A percentile compares a stretch with the other conserved stretches of the same genome.
Conservation (phyloP, 2,113 vertebrate species). For the Cygnus atratus region DNA sequence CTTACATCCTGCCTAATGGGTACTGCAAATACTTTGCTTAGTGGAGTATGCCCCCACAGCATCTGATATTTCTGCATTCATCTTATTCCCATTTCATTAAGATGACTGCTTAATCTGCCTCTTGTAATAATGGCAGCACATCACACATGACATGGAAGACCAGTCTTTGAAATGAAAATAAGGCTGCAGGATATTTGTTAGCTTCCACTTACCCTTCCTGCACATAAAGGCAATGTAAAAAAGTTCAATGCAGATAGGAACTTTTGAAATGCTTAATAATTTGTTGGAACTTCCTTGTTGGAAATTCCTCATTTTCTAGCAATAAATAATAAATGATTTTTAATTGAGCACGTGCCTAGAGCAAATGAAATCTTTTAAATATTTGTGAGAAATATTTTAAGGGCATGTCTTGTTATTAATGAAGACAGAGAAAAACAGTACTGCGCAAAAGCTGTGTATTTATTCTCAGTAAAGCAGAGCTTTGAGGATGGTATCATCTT, state of each 20-base stretch:
- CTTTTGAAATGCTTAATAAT: neutral
- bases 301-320: neutral
- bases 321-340: neutral
- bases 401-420: neutral
- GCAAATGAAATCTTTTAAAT: neutral
- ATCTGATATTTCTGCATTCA: slow-evolving; percentile 14
- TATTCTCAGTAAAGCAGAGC: neutral
- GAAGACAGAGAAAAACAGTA: neutral
- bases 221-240: neutral
- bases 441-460: neutral
- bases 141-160: slow-evolving; percentile 5
- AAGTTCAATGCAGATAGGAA: neutral
- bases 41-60: neutral
- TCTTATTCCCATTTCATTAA: slow-evolving; percentile 40
- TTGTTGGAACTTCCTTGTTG: neutral
- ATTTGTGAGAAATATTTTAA: neutral
- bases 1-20: neutral
- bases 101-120: slow-evolving; percentile 23
- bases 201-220: neutral
- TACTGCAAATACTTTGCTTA: neutral
- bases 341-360: neutral
- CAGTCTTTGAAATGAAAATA: neutral
- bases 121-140: slow-evolving; percentile 15
- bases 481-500: neutral
- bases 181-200: neutral